Conservation (phyloP, 2,113 vertebrate genomes). For the Triplophysa dalaica region DNA sequence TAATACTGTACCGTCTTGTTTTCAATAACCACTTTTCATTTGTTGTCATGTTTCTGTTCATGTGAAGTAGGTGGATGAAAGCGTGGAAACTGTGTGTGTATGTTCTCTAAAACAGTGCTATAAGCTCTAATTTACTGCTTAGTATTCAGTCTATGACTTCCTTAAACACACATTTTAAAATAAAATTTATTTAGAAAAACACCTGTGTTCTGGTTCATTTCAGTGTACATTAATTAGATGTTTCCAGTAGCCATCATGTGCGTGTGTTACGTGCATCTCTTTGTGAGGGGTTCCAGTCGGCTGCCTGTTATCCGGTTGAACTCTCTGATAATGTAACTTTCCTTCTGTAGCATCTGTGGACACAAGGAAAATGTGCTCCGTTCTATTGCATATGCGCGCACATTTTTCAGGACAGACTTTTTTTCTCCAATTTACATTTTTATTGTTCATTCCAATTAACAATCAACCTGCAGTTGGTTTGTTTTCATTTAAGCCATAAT, state of each 20-base stretch:
- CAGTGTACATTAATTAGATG: not conserved
- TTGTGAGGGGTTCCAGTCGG: conserved; percentile 78
- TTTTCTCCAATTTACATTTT: not conserved
- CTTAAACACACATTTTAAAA: conserved; percentile 69
- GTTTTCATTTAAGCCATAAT: too few relatives aligned
- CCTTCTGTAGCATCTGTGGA: conserved; percentile 84
- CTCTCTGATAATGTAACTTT: conserved; percentile 80
- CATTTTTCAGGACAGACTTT: too few relatives aligned
- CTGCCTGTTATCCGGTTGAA: conserved; percentile 75
- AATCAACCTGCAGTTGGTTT: too few relatives aligned
- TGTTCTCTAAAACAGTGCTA: conserved; percentile 37
- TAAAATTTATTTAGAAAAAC: conserved; percentile 67
- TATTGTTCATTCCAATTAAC: too few relatives aligned
- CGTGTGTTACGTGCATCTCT: conserved; percentile 51
- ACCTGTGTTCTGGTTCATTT: conserved; percentile 34
- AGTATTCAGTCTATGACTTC: conserved; percentile 63
- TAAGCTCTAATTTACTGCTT: conserved; percentile 47
- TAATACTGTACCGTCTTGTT: conserved; percentile 21
- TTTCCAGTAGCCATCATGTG: not conserved
- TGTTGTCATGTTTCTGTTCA: not conserved
- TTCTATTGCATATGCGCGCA: too few relatives aligned
- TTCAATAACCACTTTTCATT: conserved; percentile 49
- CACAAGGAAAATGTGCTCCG: not conserved
- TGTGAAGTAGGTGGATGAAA: conserved; percentile 39
- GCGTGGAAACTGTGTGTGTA: conserved; percentile 32